Percentiles rank a stretch among this genome's conserved stretches.
Conservation (phyloP, 2,888 invertebrate genomes). For the Mythimna lalbum region DNA sequence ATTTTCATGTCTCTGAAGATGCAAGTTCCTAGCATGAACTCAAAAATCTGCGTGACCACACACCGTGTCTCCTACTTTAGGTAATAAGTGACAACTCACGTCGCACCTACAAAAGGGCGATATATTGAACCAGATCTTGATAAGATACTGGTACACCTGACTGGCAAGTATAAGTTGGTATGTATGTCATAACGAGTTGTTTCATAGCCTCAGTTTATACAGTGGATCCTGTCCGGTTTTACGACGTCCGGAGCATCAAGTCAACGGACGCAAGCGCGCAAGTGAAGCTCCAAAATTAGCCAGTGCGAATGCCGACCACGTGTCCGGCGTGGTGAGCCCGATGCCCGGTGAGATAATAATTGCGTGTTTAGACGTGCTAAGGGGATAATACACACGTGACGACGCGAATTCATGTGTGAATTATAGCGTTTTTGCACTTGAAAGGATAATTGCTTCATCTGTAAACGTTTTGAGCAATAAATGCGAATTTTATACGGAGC, state of each 20-base stretch:
- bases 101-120: constrained; percentile 53
- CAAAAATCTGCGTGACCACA: constrained; percentile 42
- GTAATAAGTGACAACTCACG: constrained; percentile 51
- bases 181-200: constrained; percentile 57
- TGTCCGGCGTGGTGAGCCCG: constrained; percentile 56
- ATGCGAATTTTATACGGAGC: constrained; percentile 24
- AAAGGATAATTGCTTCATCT: constrained; percentile 44
- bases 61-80: constrained; percentile 38
- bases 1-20: constrained; percentile 1
- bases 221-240: constrained; percentile 74
- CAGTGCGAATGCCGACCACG: constrained; percentile 84
- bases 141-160: constrained; percentile 57
- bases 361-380: constrained; percentile 59
- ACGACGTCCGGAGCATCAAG: constrained; percentile 84
- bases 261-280: constrained; percentile 77
- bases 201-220: constrained; percentile 56
- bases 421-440: constrained; percentile 38
- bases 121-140: constrained; percentile 60
- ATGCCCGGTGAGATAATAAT: constrained; percentile 72
- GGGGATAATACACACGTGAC: constrained; percentile 48
- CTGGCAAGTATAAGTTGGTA: constrained; percentile 53
- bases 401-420: constrained; percentile 29
- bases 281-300: constrained; percentile 82
- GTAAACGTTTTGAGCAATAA: constrained; percentile 3
- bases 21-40: constrained; percentile 2